phyloP scores from a whole-genome alignment of 2,797 vertebrate species.

The Malurus leucopterus region DNA sequence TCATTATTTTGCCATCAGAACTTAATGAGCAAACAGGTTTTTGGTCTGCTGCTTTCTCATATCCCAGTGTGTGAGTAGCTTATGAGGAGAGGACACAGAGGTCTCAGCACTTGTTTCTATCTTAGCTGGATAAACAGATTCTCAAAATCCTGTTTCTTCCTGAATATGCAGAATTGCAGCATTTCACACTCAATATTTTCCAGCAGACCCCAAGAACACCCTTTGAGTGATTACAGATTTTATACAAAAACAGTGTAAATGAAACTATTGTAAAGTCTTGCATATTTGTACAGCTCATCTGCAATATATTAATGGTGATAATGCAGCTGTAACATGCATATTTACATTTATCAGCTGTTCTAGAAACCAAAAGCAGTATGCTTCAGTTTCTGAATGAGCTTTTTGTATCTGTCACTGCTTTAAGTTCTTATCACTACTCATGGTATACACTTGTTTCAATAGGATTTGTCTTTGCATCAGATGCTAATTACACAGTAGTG shows the following conservation, averaged over 20 bases:
- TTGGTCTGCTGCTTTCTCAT: neutral
- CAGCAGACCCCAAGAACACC: neutral
- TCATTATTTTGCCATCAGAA: neutral
- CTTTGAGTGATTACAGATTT: neutral
- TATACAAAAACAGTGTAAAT: neutral
- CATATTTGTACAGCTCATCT: neutral
- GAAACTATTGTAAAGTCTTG: neutral
- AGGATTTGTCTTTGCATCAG: neutral
- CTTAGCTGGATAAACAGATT: neutral
- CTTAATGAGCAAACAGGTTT: neutral
- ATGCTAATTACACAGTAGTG: neutral
- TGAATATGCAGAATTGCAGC: neutral
- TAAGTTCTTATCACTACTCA: neutral
- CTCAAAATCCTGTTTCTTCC: neutral
- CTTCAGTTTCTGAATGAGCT: neutral
- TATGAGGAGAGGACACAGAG: neutral
- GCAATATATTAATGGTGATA: neutral
- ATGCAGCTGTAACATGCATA: neutral
- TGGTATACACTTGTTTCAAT: neutral
- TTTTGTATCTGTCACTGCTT: neutral
- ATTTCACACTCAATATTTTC: neutral
- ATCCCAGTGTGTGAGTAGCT: neutral
- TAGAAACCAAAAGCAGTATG: neutral
- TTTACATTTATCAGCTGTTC: neutral
- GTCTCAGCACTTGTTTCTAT: neutral